Percentiles rank a stretch among this genome's conserved stretches.
These are phyloP conservation scores for Amazona vittata DNA, from an alignment of 2,113 vertebrate genomes.

Conservation along the genomic window DNA sequence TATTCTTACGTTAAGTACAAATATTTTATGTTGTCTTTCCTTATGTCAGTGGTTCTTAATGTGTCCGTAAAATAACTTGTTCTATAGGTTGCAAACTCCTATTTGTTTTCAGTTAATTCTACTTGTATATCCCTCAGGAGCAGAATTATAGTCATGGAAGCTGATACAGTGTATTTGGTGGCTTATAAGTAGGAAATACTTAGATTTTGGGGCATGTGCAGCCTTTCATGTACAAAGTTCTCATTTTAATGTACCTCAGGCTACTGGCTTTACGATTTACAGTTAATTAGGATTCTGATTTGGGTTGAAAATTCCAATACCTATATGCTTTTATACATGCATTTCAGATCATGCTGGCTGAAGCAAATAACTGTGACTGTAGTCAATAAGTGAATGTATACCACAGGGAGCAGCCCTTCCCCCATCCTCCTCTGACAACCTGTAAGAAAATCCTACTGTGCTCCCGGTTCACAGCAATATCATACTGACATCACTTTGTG, in stretches of 20 bases:
- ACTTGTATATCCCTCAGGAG: slow-evolving; percentile 73
- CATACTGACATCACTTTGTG: slow-evolving; percentile 67
- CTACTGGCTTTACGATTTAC: slow-evolving; percentile 78
- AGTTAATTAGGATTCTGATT: slow-evolving; percentile 84
- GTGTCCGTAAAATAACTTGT: slow-evolving; percentile 55
- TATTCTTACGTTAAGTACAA: slow-evolving; percentile 65
- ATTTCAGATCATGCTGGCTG: slow-evolving; percentile 76
- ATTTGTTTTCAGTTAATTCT: slow-evolving; percentile 76
- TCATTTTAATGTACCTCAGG: slow-evolving; percentile 82
- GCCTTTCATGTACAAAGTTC: slow-evolving; percentile 84
- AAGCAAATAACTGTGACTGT: slow-evolving; percentile 78
- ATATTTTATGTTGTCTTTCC: slow-evolving; percentile 64
- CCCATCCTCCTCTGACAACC: slow-evolving; percentile 64
- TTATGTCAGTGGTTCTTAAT: slow-evolving; percentile 65
- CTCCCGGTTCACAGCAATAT: slow-evolving; percentile 70
- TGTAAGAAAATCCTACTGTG: slow-evolving; percentile 72
- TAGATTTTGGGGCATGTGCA: slow-evolving; percentile 76
- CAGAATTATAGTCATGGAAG: slow-evolving; percentile 73
- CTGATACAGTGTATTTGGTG: slow-evolving; percentile 72
- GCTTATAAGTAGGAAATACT: slow-evolving; percentile 75
- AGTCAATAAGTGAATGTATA: slow-evolving; percentile 75
- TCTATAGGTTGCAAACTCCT: slow-evolving; percentile 67
- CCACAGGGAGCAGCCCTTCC: slow-evolving; percentile 62
- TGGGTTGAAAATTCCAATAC: slow-evolving; percentile 77
- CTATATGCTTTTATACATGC: slow-evolving; percentile 74